These are phyloP conservation scores for Andrena hattorfiana DNA, from an alignment of 2,888 invertebrate species.

Conservation along the genomic window DNA sequence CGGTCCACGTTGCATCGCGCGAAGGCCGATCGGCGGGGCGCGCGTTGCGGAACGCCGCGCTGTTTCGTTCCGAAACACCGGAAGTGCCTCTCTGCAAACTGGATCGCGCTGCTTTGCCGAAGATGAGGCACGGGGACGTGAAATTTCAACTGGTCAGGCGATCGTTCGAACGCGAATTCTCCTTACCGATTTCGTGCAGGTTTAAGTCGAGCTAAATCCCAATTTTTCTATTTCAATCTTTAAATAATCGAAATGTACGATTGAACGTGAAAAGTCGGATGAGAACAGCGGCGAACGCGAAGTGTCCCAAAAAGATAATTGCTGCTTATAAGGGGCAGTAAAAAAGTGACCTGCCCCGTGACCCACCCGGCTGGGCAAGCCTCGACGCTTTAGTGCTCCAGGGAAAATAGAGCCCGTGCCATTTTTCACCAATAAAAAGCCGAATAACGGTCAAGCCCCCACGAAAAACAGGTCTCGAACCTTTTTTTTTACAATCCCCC, in stretches of 20 bases:
- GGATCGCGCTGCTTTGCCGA: constrained; percentile 72
- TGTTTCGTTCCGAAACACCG: constrained; percentile 77
- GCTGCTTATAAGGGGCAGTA: constrained; percentile 11
- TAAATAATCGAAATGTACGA: no score
- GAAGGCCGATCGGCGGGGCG: constrained; percentile 67
- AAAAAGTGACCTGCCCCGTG: constrained; percentile 59
- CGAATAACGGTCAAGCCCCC: constrained; percentile 13
- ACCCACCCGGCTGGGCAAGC: not conserved
- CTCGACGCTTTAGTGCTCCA: constrained; percentile 26
- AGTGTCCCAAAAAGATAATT: constrained; percentile 46
- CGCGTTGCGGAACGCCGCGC: constrained; percentile 76
- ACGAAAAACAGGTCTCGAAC: constrained; percentile 22
- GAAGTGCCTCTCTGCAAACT: constrained; percentile 76
- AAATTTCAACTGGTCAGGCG: not conserved
- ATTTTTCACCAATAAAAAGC: constrained; percentile 64
- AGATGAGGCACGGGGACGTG: constrained; percentile 70
- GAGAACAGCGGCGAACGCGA: not conserved
- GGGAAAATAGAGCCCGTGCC: constrained; percentile 27
- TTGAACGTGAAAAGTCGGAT: not conserved
- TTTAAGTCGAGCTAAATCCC: no score
- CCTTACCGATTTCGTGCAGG: not conserved
- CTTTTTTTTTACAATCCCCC: constrained; percentile 37
- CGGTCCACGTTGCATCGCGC: constrained; percentile 65
- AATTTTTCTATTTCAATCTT: no score
- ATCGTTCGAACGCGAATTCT: not conserved